A percentile compares a stretch with the other conserved stretches of the same genome.
Evolutionary conservation across 2,113 vertebrate species (phyloP).

Genomic region (Leuciscus idus): DNA sequence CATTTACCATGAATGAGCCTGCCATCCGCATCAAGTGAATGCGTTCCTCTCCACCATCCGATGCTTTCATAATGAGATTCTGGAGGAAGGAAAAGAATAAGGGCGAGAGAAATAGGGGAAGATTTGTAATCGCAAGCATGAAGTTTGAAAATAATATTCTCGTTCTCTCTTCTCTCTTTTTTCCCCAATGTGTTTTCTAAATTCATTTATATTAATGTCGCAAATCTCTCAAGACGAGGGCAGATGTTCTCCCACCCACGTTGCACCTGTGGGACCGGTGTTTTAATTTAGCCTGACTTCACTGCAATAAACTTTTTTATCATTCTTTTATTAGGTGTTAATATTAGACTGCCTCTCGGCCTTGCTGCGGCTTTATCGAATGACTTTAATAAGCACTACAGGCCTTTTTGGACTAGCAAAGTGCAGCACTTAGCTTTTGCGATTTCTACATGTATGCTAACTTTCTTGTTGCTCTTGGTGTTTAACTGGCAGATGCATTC

Average conservation of each 20-base stretch:
- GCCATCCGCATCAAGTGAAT: constrained; percentile 20
- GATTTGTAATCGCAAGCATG: constrained; percentile 33
- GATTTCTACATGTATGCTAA: constrained; percentile 34
- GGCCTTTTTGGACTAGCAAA: constrained; percentile 36
- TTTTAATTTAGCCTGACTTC: constrained; percentile 64
- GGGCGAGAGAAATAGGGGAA: background rate
- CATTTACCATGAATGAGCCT: constrained; percentile 34
- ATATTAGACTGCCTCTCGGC: constrained; percentile 59
- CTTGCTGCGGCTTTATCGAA: constrained; percentile 57
- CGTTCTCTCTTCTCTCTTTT: constrained; percentile 34
- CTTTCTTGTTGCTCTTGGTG: constrained; percentile 10
- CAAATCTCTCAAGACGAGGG: constrained; percentile 54
- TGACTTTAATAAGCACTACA: constrained; percentile 61
- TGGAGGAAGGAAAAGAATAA: constrained; percentile 4
- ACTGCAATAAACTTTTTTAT: constrained; percentile 65
- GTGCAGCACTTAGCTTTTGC: constrained; percentile 44
- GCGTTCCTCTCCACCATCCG: constrained; percentile 28
- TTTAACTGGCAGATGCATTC: background rate
- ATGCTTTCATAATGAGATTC: constrained; percentile 34
- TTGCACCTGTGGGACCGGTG: constrained; percentile 56
- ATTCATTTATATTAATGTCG: constrained; percentile 61
- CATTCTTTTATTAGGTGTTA: constrained; percentile 65
- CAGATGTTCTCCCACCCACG: constrained; percentile 34
- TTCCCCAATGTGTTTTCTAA: constrained; percentile 41
- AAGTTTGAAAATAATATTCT: constrained; percentile 38